These are phyloP conservation scores for Labeo calbasu DNA, from an alignment of 2,797 vertebrate species.

Conservation along the genomic window DNA sequence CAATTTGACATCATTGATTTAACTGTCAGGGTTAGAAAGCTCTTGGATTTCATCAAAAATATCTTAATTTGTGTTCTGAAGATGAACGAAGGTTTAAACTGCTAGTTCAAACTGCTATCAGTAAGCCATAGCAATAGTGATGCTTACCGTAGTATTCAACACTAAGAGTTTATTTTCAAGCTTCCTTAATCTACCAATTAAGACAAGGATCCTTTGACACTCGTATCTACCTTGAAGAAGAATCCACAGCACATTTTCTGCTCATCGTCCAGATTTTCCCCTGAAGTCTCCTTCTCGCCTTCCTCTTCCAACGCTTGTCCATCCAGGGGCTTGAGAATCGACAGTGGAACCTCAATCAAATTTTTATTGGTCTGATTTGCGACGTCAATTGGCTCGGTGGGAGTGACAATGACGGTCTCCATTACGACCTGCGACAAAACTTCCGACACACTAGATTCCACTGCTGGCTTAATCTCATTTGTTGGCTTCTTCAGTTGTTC, in stretches of 20 bases:
- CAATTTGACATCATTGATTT: neutral
- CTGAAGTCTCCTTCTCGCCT: slow-evolving; percentile 72
- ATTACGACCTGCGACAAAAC: slow-evolving; percentile 86
- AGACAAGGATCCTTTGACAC: neutral
- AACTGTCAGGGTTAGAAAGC: neutral
- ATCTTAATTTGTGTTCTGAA: neutral
- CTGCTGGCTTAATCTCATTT: slow-evolving; percentile 75
- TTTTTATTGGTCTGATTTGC: slow-evolving; percentile 76
- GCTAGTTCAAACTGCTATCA: neutral
- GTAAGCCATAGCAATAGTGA: neutral
- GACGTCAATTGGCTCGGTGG: slow-evolving; percentile 80
- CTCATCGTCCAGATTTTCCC: slow-evolving; percentile 84
- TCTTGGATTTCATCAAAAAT: neutral
- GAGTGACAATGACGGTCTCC: slow-evolving; percentile 86
- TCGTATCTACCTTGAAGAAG: slow-evolving; percentile 91
- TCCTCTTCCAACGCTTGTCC: slow-evolving; percentile 77
- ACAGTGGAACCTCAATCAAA: slow-evolving; percentile 93
- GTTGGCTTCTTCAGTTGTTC: slow-evolving; percentile 58
- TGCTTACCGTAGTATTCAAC: neutral
- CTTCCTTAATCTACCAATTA: neutral
- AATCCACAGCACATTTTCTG: slow-evolving; percentile 93
- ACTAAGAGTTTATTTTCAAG: neutral
- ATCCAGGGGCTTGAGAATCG: slow-evolving; percentile 85
- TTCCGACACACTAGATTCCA: slow-evolving; percentile 86
- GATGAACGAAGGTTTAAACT: too few species aligned